Evolutionary conservation across 2,888 invertebrate genomes (phyloP).

Genomic region (Eumacrocentrus americanus): DNA sequence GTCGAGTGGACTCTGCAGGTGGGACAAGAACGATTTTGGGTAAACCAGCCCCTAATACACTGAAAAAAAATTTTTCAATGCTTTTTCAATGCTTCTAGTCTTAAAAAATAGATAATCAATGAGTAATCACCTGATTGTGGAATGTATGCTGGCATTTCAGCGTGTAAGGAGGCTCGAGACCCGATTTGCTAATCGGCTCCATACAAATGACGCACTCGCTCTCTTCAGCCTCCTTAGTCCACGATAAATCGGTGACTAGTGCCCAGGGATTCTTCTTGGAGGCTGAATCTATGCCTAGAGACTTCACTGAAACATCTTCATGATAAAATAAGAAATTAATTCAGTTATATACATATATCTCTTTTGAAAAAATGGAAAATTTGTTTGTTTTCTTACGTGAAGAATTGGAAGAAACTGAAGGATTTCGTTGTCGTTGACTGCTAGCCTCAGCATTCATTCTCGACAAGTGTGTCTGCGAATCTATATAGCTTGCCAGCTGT

Average conservation of each 20-base stretch:
- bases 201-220: conserved; percentile 46
- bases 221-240: conserved; percentile 36
- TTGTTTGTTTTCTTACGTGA: conserved; percentile 29
- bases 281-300: conserved; percentile 12
- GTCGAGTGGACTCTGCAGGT: conserved; percentile 41
- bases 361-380: background rate
- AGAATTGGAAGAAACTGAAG: conserved; percentile 23
- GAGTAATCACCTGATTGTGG: conserved; percentile 39
- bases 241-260: conserved; percentile 26
- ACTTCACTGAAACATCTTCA: conserved; percentile 21
- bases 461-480: no score
- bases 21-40: conserved; percentile 43
- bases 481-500: conserved; percentile 15
- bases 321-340: conserved; percentile 16
- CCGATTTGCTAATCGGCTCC: conserved; percentile 20
- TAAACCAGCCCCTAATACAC: conserved; percentile 47
- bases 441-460: no score
- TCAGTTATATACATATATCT: background rate
- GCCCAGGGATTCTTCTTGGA: conserved; percentile 38
- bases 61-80: conserved; percentile 35
- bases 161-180: conserved; percentile 29
- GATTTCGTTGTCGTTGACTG: background rate
- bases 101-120: conserved; percentile 3
- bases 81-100: no score
- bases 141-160: conserved; percentile 46